These are phyloP conservation scores for Thalassaphorura encarpata DNA, from an alignment of 1,140 invertebrate species.

Conservation along the genomic window DNA sequence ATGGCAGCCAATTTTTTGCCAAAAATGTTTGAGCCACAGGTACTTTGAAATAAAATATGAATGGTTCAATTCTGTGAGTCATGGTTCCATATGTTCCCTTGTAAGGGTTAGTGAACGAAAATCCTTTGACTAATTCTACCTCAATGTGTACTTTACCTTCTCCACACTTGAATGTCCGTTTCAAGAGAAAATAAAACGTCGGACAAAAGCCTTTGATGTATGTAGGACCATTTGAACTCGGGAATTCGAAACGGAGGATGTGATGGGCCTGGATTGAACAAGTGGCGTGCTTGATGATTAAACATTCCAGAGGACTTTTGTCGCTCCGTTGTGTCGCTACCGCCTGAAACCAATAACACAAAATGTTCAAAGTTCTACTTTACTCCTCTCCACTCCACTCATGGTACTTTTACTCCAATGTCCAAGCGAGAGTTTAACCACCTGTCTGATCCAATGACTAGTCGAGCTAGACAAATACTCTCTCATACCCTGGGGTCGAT, in stretches of 20 bases:
- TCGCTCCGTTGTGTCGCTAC: constrained; percentile 10
- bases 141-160: constrained; percentile 45
- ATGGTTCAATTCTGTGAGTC: no score
- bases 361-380: no score
- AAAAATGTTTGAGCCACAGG: no score
- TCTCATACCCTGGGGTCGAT: no score
- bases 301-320: constrained; percentile 29
- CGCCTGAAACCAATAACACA: no score
- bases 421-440: constrained; percentile 65
- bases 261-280: constrained; percentile 91
- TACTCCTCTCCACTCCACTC: not conserved
- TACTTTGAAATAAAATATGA: no score
- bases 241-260: constrained; percentile 96
- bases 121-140: no score
- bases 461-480: not conserved
- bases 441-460: constrained; percentile 39
- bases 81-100: not conserved
- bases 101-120: no score
- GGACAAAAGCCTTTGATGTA: constrained; percentile 91
- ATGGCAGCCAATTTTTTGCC: no score
- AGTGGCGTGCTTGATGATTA: constrained; percentile 48
- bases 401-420: constrained; percentile 33
- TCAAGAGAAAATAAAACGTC: constrained; percentile 96
- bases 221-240: constrained; percentile 98
- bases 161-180: constrained; percentile 91